Conservation (phyloP, 2,113 vertebrate species). For the Nothoprocta perdicaria region DNA sequence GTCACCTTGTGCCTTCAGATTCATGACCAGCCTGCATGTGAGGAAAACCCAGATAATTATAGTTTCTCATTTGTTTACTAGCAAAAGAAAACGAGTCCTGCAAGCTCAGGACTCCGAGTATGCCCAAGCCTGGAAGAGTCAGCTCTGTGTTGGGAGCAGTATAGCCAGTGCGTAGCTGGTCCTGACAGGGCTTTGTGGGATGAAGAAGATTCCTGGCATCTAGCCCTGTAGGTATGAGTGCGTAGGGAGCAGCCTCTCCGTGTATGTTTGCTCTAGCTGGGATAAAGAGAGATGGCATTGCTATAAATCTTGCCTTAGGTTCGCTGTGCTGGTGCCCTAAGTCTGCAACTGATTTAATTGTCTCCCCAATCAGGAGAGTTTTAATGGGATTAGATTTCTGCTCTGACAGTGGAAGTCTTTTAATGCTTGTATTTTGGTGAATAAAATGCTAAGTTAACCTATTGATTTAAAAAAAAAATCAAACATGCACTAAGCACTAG, state of each 20-base stretch:
- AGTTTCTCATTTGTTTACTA: neutral
- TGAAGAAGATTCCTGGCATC: neutral
- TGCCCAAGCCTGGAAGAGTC: neutral
- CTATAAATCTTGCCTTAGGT: neutral
- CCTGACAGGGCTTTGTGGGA: neutral
- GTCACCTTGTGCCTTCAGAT: neutral
- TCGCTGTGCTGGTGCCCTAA: neutral
- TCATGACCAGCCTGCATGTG: neutral
- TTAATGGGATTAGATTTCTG: neutral
- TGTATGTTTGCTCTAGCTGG: neutral
- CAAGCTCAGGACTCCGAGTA: neutral
- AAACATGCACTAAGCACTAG: neutral
- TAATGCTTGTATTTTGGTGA: neutral
- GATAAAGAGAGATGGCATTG: neutral
- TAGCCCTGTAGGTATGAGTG: neutral
- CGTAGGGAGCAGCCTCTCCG: neutral
- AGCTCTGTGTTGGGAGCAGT: neutral
- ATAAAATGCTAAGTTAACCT: neutral
- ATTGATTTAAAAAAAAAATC: neutral
- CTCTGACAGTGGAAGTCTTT: neutral
- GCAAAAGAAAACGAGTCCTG: neutral
- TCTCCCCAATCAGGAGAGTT: neutral
- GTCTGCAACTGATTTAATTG: neutral
- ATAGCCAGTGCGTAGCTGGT: neutral
- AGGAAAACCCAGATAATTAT: neutral